Percentiles rank a stretch among this genome's conserved stretches.
phyloP scores from a whole-genome alignment of 64 coral and sea anemone species.

The Anthopleura sola region DNA sequence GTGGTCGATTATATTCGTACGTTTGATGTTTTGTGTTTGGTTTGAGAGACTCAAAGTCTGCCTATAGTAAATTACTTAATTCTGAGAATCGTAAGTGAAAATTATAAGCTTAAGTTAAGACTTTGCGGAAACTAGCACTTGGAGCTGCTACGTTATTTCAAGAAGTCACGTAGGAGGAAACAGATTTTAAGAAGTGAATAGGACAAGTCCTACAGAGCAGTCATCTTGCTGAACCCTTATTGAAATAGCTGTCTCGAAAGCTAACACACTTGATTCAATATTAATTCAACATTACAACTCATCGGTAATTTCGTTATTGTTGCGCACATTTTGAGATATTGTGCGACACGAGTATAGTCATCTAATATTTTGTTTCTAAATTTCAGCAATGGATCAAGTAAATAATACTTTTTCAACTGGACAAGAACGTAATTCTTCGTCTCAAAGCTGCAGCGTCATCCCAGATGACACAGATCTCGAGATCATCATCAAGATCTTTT shows the following conservation, averaged over 20 bases:
- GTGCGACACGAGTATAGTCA: not conserved
- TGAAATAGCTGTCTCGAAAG: not conserved
- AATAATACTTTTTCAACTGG: not conserved
- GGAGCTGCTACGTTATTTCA: not conserved
- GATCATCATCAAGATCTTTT: not conserved
- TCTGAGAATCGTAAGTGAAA: not conserved
- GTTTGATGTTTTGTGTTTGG: not conserved
- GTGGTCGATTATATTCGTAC: not conserved
- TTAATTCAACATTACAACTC: not conserved
- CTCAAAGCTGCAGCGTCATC: not conserved
- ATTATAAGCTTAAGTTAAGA: not conserved
- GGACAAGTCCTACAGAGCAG: not conserved
- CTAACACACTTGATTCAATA: too few species aligned
- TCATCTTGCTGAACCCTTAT: not conserved
- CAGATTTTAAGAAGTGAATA: not conserved
- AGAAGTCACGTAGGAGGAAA: not conserved
- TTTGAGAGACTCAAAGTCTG: not conserved
- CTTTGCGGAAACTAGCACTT: not conserved
- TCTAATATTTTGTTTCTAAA: not conserved
- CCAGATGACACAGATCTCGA: constrained; percentile 1
- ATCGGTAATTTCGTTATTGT: not conserved
- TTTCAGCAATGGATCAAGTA: not conserved
- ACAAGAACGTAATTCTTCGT: not conserved
- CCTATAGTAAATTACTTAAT: not conserved
- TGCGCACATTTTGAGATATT: not conserved